Evolutionary conservation across 2,113 vertebrate species (phyloP).

Genomic region (Oenanthe oenanthe): DNA sequence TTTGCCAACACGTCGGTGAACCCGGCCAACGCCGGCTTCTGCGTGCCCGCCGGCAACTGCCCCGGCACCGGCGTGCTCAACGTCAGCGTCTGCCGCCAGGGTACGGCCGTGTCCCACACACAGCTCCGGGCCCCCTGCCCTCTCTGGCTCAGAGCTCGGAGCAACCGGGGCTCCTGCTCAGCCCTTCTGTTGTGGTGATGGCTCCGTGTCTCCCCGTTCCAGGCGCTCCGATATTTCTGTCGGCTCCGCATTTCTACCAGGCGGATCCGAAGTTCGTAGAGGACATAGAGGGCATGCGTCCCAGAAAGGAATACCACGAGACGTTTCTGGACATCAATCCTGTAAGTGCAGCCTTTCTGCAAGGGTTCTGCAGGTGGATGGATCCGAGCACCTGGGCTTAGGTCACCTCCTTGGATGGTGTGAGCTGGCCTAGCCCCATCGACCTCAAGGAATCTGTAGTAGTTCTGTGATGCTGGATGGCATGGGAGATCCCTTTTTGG

Average conservation of each 20-base stretch:
- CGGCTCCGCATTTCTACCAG: conserved; percentile 95
- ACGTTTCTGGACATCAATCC: conserved; percentile 90
- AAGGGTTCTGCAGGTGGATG: not conserved
- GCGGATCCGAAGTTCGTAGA: conserved; percentile 83
- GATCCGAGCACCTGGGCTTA: not conserved
- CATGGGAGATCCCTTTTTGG: not conserved
- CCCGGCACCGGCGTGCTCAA: conserved; percentile 89
- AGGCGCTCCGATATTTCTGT: conserved; percentile 94
- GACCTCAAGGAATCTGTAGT: not conserved
- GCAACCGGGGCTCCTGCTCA: not conserved
- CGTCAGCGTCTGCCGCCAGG: conserved; percentile 88
- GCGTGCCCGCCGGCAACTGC: conserved; percentile 87
- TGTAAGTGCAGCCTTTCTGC: conserved; percentile 74
- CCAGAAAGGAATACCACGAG: conserved; percentile 86
- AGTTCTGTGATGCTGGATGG: not conserved
- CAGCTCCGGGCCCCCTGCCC: not conserved
- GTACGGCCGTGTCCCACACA: conserved; percentile 53
- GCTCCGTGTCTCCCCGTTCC: not conserved
- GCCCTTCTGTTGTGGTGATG: not conserved
- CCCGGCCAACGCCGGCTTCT: conserved; percentile 92
- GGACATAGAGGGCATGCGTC: conserved; percentile 85
- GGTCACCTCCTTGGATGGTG: not conserved
- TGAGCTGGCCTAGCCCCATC: rapidly evolving
- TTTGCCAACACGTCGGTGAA: conserved; percentile 85
- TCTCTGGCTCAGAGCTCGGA: not conserved